Evolutionary conservation across 2,113 vertebrate species (phyloP), one percentile per base, ranked within the genome.

Genomic region (Tor tambroides): DNA sequence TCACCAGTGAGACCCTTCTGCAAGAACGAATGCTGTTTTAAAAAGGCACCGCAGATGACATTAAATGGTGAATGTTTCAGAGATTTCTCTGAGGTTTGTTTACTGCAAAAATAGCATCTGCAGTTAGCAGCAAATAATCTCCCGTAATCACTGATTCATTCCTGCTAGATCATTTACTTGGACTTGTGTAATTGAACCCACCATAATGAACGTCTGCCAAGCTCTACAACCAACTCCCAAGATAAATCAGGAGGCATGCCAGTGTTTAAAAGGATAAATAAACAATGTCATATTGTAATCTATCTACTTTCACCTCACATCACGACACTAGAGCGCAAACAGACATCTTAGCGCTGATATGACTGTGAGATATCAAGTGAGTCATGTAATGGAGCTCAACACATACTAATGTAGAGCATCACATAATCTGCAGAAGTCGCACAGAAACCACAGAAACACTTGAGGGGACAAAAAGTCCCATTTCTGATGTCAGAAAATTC

Each of bases 281-380:
- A 69, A 79, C 46, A 54, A 61, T 79, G 46, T 56, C 61, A 80
- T 56, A 80, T 56, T 69, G 21, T 79, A 71, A 56, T 79, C 30
- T 80, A 56, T 79, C 49, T 85, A 51, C 74, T 51, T 59, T 86
- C 85, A 59, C 32, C 38, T 75, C 19, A 56, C 32, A 84, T 74
- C 46, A 49, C 0, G 2, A 21, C 26, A 9, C 56, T 7, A 15
- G 56, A 30, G 11, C 0, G 28, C 38, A 75, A 75, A 75, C 63
- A 67, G 63, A 67, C 63, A 67, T 2, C 9, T 41, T 12, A n/a
- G 38, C 4, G 19, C 77, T 59, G 38, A 65, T 67, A 49, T 9
- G 15, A 46, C 38, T 65, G 54, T 30, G 7, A 8, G 56, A 77
- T 77, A 77, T 85, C 38, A 78, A 30, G 26, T 17, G 19, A 67